Evolutionary conservation across 2,797 vertebrate species (phyloP).

Genomic region (Cygnus olor): DNA sequence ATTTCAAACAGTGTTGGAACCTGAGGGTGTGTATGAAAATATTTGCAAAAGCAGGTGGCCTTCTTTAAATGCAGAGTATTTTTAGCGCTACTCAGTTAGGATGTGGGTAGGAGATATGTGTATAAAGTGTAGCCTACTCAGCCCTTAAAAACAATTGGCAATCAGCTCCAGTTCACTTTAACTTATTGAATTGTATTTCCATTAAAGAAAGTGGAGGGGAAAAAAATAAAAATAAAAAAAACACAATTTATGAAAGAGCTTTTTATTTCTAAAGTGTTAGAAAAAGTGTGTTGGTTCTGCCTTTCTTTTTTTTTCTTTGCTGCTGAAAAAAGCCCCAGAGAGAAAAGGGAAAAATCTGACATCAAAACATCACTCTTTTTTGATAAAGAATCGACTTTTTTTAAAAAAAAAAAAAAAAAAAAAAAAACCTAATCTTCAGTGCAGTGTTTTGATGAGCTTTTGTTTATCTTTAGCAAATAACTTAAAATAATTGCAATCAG

Average conservation of each 20-base stretch:
- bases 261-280: neutral
- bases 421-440: neutral
- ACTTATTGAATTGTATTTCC: neutral
- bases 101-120: neutral
- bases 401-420: too few relatives aligned
- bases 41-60: neutral
- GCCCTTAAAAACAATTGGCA: neutral
- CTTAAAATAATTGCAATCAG: neutral
- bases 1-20: neutral
- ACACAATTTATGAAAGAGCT: neutral
- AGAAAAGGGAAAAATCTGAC: neutral
- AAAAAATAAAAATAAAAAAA: neutral
- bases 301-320: neutral
- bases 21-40: neutral
- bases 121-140: neutral
- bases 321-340: neutral
- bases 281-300: neutral
- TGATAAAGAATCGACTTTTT: neutral
- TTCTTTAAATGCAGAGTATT: neutral
- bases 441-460: neutral
- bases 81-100: neutral
- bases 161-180: fast-evolving
- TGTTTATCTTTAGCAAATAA: neutral
- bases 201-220: neutral
- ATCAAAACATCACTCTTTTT: neutral